A percentile compares a stretch with the other conserved stretches of the same genome.
phyloP scores from a whole-genome alignment of 2,888 invertebrate genomes.

The Nephrotoma flavescens region DNA sequence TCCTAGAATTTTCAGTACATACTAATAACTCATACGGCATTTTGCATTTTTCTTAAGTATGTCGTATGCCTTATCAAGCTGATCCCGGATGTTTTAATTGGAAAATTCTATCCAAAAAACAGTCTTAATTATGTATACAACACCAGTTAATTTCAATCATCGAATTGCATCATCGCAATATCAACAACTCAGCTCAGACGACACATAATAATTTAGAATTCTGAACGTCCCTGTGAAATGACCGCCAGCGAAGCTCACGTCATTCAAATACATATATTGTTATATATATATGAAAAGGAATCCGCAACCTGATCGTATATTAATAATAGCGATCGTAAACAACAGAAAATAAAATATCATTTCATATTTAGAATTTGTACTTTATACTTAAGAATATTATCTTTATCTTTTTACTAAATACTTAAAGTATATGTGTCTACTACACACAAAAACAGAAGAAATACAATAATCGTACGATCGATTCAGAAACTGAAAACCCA shows the following conservation, averaged over 20 bases:
- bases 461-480: background rate
- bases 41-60: too few species aligned
- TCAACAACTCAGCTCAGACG: too few species aligned
- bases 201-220: too few species aligned
- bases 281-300: too few species aligned
- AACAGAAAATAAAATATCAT: background rate
- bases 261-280: too few species aligned
- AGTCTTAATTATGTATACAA: too few species aligned
- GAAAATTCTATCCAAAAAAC: background rate
- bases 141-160: too few species aligned
- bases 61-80: too few species aligned
- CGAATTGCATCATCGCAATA: too few species aligned
- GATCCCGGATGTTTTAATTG: background rate
- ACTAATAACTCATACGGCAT: background rate
- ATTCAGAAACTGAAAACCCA: background rate
- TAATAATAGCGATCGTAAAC: background rate
- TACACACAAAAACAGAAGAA: background rate
- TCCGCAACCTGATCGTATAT: background rate
- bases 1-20: background rate
- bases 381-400: background rate
- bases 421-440: background rate
- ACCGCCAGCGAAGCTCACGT: background rate
- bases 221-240: too few species aligned
- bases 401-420: background rate
- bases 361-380: background rate